These are phyloP conservation scores for Sepiola atlantica DNA, from an alignment of 2,888 invertebrate species.

Conservation along the genomic window DNA sequence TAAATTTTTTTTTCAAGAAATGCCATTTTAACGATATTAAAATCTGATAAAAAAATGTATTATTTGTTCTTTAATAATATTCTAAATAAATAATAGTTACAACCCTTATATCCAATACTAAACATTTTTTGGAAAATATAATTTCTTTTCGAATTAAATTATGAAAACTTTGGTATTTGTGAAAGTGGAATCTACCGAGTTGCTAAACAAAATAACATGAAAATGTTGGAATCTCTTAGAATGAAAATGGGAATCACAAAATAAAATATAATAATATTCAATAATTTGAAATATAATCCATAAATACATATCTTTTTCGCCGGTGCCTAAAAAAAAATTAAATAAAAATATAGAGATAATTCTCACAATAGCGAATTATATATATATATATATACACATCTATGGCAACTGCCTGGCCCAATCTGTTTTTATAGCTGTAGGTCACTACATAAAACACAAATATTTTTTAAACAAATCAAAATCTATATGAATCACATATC, in stretches of 20 bases:
- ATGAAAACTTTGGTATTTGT: background rate
- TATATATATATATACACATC: background rate
- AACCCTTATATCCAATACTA: background rate
- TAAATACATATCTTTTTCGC: constrained; percentile 32
- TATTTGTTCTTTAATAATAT: background rate
- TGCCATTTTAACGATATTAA: background rate
- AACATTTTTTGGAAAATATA: background rate
- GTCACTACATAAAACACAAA: background rate
- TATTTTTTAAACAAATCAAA: background rate
- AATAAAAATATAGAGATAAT: background rate
- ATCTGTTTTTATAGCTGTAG: background rate
- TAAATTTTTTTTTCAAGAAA: background rate
- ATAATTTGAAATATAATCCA: background rate
- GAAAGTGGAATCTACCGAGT: background rate
- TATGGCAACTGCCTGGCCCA: background rate
- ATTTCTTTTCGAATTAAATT: background rate
- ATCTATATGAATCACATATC: background rate
- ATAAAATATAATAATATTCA: too few relatives aligned
- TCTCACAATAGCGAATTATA: background rate
- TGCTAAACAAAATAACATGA: background rate
- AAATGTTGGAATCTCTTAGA: background rate
- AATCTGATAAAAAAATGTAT: background rate
- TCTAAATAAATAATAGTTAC: background rate
- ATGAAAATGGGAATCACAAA: too few relatives aligned
- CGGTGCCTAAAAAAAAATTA: background rate